Conservation (phyloP, 2,888 invertebrate species). For the Nymphalis c-album region DNA sequence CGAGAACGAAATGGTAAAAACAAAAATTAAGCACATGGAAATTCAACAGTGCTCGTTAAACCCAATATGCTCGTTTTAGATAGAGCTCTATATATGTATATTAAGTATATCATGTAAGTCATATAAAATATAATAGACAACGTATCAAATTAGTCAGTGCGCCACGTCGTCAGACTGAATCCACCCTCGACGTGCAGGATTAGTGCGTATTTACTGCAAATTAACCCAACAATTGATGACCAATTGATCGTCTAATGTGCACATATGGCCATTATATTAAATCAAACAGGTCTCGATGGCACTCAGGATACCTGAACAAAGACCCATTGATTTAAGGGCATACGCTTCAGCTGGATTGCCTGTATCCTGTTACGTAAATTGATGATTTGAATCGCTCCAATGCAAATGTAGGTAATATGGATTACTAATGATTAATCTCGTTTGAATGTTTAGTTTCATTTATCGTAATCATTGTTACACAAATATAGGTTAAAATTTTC, state of each 20-base stretch:
- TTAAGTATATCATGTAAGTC: not conserved
- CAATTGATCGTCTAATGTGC: constrained; percentile 64
- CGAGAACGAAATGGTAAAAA: too few species aligned
- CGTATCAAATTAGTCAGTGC: constrained; percentile 10
- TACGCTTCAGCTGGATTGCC: constrained; percentile 44
- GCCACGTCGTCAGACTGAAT: constrained; percentile 45
- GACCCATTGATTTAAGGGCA: constrained; percentile 73
- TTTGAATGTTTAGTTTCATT: constrained; percentile 3
- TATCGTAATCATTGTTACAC: not conserved
- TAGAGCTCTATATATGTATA: not conserved
- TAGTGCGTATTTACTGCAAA: constrained; percentile 73
- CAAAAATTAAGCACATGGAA: too few species aligned
- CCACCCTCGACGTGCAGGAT: constrained; percentile 55
- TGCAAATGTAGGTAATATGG: constrained; percentile 32
- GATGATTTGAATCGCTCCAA: constrained; percentile 44
- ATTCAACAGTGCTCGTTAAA: too few species aligned
- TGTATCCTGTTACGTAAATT: constrained; percentile 56
- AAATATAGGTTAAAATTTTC: too few species aligned
- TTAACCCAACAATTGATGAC: constrained; percentile 74
- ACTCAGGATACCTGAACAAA: constrained; percentile 68
- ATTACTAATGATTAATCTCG: constrained; percentile 26
- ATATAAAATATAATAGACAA: not conserved
- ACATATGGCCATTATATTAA: constrained; percentile 72
- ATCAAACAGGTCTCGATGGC: constrained; percentile 63
- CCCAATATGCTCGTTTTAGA: too few species aligned